Base-by-base conservation (phyloP, 2,797 vertebrate species). In the Hyperoplus lanceolatus region DNA sequence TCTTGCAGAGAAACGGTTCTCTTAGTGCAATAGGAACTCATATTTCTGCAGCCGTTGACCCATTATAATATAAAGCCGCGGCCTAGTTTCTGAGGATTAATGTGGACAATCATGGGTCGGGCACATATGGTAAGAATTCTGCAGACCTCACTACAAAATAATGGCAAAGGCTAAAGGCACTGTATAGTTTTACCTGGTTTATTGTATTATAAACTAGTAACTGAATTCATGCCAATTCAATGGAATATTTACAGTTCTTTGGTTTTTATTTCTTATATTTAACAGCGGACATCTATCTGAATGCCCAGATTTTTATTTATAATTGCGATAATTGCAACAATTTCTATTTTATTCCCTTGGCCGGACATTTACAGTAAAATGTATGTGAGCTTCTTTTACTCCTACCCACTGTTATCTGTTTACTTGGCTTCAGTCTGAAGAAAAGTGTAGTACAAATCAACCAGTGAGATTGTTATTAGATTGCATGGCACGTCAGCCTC, bases 401-500 rank as follows among this genome's bases (percentile, higher is more conserved):
- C 36, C 38, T 39, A 13, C 29, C 54, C 55, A 29, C 56, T 51
- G 45, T 58, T 21, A 21, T 43, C 18, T 6, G 38, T 56, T 63
- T 8, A 8, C 12, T 29, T 36, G 54, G 9, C 8, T 14, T 58
- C 42, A 56, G 54, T 56, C 18, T 55, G 29, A 29, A 49, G n/a
- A 66, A 57, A 69, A 74, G 2, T 46, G 12, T 15, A 14, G 15
- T 11, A 46, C 36, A 0, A 10, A 13, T 2, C 0, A 38, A 13
- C 5, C 4, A 64, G n/a, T 71, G 38, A 59, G 42, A 68, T 66
- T 29, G 13, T 29, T 50, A 29, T 70, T 71, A 73, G 65, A 69
- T 84, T 62, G 29, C 15, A n/a, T 13, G 45, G 49, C 55, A 68
- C 6, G 46, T 62, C 42, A 42, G 13, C 80, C 61, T 81, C 65